These are phyloP conservation scores for Progne subis DNA, from an alignment of 2,113 vertebrate genomes.

Conservation along the genomic window DNA sequence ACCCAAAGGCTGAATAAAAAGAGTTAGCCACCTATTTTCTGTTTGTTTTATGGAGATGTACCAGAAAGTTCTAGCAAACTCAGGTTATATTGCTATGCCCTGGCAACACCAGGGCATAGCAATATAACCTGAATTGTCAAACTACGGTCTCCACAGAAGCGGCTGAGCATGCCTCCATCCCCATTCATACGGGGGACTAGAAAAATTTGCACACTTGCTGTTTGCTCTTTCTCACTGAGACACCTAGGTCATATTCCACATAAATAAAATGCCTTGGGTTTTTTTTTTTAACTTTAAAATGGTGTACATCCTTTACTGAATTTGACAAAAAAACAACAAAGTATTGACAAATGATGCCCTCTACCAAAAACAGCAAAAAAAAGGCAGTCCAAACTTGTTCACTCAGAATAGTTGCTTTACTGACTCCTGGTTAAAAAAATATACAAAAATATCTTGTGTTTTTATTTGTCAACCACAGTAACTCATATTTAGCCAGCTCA, in stretches of 20 bases:
- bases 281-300: neutral
- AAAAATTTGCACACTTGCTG: neutral
- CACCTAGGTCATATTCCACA: neutral
- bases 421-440: neutral
- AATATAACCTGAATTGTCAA: no score
- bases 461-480: neutral
- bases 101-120: neutral
- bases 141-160: neutral
- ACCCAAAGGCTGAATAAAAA: neutral
- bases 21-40: neutral
- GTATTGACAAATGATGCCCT: neutral
- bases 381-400: neutral
- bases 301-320: neutral
- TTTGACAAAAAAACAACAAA: neutral
- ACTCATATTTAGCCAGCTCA: neutral
- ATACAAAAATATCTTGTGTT: neutral
- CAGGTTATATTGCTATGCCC: neutral
- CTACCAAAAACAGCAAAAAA: neutral
- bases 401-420: neutral
- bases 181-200: fast-evolving
- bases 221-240: neutral
- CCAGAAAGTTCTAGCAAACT: neutral
- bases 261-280: neutral
- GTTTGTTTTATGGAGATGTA: neutral
- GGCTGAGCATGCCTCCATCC: neutral